Conservation (phyloP, 2,113 vertebrate genomes). For the Psophia crepitans region DNA sequence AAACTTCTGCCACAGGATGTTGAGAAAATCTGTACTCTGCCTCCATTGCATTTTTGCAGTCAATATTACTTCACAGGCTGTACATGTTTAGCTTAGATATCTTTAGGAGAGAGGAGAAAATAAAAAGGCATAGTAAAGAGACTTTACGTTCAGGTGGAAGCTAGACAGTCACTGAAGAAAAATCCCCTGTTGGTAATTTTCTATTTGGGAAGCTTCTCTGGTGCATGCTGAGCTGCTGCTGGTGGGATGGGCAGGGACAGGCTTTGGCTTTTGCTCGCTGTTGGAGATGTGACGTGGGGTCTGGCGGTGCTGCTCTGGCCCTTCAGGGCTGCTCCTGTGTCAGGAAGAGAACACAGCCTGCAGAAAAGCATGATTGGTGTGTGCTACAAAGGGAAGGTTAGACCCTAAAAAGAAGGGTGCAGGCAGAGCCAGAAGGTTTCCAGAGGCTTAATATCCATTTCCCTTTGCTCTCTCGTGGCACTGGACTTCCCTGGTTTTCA, state of each 20-base stretch:
- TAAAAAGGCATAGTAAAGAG: not conserved
- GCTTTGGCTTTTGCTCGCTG: not conserved
- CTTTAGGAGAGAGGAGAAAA: not conserved
- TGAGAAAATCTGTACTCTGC: not conserved
- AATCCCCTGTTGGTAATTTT: not conserved
- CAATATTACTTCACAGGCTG: not conserved
- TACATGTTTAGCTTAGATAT: not conserved
- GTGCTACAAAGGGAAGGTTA: not conserved
- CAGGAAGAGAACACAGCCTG: not conserved
- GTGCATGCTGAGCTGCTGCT: no score
- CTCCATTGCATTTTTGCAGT: not conserved
- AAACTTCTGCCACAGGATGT: not conserved
- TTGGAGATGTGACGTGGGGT: not conserved
- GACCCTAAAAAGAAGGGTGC: not conserved
- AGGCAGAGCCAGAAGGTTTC: not conserved
- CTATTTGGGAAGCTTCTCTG: fast-evolving
- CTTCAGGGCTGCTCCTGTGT: not conserved
- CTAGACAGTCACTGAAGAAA: not conserved
- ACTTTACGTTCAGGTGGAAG: not conserved
- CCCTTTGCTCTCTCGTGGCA: not conserved
- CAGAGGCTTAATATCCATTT: not conserved
- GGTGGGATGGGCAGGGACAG: not conserved
- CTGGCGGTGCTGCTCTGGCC: not conserved
- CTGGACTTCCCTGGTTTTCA: not conserved
- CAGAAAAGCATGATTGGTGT: fast-evolving